Percentiles rank a stretch among this genome's conserved stretches.
Conservation (phyloP, 2,113 vertebrate species). For the Aldabrachelys gigantea region DNA sequence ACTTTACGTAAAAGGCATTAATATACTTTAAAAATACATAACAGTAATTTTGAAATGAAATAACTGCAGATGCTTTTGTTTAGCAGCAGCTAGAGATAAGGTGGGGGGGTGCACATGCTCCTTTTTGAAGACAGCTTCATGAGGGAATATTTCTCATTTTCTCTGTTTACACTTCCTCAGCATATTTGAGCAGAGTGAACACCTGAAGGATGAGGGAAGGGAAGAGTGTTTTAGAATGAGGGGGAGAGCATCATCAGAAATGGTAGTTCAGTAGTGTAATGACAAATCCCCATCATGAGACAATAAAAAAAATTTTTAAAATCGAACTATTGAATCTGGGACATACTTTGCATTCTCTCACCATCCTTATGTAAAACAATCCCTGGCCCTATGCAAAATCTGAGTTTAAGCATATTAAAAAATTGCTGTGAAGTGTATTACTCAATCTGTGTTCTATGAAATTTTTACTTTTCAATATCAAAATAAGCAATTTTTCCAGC, state of each 20-base stretch:
- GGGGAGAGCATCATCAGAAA: conserved; percentile 41
- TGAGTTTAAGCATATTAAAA: conserved; percentile 36
- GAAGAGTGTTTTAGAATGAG: conserved; percentile 46
- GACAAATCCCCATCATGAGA: conserved; percentile 48
- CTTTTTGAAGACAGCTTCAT: conserved; percentile 61
- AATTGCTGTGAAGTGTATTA: background rate
- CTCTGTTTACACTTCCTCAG: conserved; percentile 53
- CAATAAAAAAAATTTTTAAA: conserved; percentile 49
- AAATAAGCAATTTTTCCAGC: background rate
- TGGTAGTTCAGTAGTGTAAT: conserved; percentile 30
- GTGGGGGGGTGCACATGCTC: background rate
- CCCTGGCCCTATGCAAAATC: conserved; percentile 55
- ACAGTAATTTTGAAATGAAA: conserved; percentile 32
- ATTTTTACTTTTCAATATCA: background rate
- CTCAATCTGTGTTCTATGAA: background rate
- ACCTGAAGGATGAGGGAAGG: conserved; percentile 53
- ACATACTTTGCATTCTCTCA: conserved; percentile 21
- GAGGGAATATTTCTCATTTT: conserved; percentile 64
- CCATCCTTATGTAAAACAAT: conserved; percentile 22
- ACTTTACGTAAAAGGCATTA: conserved; percentile 26
- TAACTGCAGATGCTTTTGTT: conserved; percentile 49
- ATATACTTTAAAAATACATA: conserved; percentile 26
- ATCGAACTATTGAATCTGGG: conserved; percentile 11
- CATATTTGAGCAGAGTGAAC: conserved; percentile 38
- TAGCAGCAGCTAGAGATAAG: conserved; percentile 4